Percentiles rank a stretch among this genome's conserved stretches.
Evolutionary conservation across 2,113 vertebrate species (phyloP).

Genomic region (Gulo gulo): DNA sequence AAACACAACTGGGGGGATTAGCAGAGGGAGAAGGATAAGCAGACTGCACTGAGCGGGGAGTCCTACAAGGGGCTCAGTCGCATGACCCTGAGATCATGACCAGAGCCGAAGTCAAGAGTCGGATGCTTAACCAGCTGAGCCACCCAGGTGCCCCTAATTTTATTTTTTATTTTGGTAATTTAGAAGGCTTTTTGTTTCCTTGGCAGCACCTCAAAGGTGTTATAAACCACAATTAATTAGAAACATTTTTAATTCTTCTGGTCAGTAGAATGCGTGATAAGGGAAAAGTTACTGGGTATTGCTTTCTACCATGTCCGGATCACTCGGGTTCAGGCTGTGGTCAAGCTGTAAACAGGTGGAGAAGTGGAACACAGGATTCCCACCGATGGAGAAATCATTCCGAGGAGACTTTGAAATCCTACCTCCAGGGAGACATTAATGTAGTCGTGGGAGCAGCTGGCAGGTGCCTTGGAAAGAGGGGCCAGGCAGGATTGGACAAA

Average conservation of each 20-base stretch:
- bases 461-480: neutral
- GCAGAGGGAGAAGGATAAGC: neutral
- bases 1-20: neutral
- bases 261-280: neutral
- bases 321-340: neutral
- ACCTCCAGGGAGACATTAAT: neutral
- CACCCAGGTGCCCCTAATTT: neutral
- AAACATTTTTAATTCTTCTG: neutral
- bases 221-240: constrained; percentile 16
- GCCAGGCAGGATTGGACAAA: neutral
- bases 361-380: no score
- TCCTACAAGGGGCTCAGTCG: fast-evolving
- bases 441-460: neutral
- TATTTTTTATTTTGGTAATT: constrained; percentile 34
- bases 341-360: neutral
- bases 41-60: neutral
- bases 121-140: neutral
- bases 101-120: neutral
- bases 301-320: neutral
- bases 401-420: neutral
- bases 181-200: constrained; percentile 30
- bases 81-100: neutral
- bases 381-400: neutral
- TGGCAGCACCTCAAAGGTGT: constrained; percentile 2
- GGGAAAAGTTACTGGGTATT: neutral